phyloP scores from a whole-genome alignment of 2,113 vertebrate genomes.

The Ellobius talpinus region DNA sequence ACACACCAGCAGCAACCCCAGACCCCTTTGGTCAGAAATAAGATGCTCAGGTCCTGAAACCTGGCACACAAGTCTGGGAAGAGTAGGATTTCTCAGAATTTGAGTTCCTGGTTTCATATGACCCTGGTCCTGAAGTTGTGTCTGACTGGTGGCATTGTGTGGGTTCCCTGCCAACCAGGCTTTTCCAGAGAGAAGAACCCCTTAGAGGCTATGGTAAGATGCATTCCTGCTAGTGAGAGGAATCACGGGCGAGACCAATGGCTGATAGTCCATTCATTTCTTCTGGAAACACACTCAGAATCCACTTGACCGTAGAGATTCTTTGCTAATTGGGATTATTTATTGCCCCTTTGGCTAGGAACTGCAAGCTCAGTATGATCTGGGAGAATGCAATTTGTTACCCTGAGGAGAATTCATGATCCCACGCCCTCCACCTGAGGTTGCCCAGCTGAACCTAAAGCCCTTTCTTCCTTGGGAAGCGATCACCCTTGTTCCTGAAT shows the following conservation, averaged over 20 bases:
- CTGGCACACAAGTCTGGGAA: constrained; percentile 29
- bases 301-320: constrained; percentile 9
- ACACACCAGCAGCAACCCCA: not conserved
- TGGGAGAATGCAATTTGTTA: not conserved
- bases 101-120: not conserved
- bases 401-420: not conserved
- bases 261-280: constrained; percentile 28
- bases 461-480: not conserved
- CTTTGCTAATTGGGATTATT: constrained; percentile 44
- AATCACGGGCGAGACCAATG: not conserved
- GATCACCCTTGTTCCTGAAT: not conserved
- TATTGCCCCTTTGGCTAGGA: constrained; percentile 37
- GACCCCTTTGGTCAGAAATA: constrained; percentile 11
- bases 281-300: constrained; percentile 25
- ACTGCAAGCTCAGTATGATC: not conserved
- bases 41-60: constrained; percentile 45
- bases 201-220: not conserved
- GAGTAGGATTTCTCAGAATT: constrained; percentile 10
- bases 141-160: not conserved
- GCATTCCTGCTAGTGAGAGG: not conserved
- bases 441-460: not conserved
- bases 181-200: not conserved
- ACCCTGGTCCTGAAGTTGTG: not conserved
- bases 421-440: not conserved
- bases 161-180: not conserved